phyloP scores from a whole-genome alignment of 2,797 vertebrate species.

The Chloroceryle inda region DNA sequence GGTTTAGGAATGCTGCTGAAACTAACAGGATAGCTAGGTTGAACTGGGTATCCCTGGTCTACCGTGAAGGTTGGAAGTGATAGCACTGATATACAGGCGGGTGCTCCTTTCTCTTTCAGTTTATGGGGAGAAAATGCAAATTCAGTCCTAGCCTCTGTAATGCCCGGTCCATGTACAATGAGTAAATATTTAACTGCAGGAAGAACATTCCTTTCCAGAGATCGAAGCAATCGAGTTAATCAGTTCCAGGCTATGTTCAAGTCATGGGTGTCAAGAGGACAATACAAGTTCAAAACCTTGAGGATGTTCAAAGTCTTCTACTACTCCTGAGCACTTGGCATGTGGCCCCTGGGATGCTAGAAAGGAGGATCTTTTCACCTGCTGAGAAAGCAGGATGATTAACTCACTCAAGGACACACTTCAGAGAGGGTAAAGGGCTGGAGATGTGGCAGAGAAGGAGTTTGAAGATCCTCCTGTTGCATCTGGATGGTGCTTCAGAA shows the following conservation, averaged over 20 bases:
- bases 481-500: background rate
- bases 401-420: background rate
- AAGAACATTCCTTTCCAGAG: slow-evolving; percentile 66
- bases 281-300: slow-evolving; percentile 48
- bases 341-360: background rate
- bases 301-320: slow-evolving; percentile 54
- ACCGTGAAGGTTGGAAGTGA: background rate
- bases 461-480: background rate
- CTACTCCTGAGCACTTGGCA: background rate
- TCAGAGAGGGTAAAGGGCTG: background rate
- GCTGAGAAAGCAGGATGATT: background rate
- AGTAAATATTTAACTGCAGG: slow-evolving; percentile 75
- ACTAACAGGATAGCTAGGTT: background rate
- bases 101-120: background rate
- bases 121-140: slow-evolving; percentile 13
- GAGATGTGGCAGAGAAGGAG: background rate
- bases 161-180: background rate
- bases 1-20: background rate
- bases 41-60: background rate
- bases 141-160: background rate
- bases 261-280: slow-evolving; percentile 33
- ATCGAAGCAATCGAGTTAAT: slow-evolving; percentile 57
- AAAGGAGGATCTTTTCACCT: background rate
- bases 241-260: slow-evolving; percentile 54
- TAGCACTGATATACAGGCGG: background rate